A percentile compares a stretch with the other conserved stretches of the same genome.
phyloP scores from a whole-genome alignment of 2,113 vertebrate genomes.

The Ovibos moschatus region DNA sequence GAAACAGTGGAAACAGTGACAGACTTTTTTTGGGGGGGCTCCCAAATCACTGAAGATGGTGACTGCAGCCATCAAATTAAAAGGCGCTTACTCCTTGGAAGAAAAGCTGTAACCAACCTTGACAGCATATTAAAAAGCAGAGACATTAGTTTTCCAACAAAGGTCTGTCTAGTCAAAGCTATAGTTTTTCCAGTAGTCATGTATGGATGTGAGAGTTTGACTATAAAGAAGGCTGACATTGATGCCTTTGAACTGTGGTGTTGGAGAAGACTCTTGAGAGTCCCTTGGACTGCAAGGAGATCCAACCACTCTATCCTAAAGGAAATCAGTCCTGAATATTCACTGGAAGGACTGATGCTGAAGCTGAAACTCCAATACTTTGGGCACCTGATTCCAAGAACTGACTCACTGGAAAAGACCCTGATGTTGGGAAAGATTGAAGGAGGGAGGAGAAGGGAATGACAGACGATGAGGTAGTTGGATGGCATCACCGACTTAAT shows the following conservation, averaged over 20 bases:
- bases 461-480: neutral
- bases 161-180: neutral
- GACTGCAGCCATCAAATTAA: neutral
- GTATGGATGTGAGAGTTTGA: neutral
- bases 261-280: neutral
- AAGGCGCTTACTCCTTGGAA: neutral
- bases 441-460: neutral
- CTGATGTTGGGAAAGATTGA: neutral
- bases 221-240: neutral
- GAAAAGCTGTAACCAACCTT: neutral
- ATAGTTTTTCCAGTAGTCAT: neutral
- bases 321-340: neutral
- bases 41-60: neutral
- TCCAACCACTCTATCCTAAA: neutral
- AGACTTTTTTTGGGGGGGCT: fast-evolving
- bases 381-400: neutral
- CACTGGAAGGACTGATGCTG: neutral
- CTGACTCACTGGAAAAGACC: neutral
- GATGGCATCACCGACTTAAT: neutral
- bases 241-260: neutral
- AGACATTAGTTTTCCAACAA: neutral
- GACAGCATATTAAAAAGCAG: neutral
- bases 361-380: neutral
- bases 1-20: neutral
- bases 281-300: neutral